These are phyloP conservation scores for Hydraecia micacea DNA, from an alignment of 2,888 invertebrate genomes.

Conservation along the genomic window DNA sequence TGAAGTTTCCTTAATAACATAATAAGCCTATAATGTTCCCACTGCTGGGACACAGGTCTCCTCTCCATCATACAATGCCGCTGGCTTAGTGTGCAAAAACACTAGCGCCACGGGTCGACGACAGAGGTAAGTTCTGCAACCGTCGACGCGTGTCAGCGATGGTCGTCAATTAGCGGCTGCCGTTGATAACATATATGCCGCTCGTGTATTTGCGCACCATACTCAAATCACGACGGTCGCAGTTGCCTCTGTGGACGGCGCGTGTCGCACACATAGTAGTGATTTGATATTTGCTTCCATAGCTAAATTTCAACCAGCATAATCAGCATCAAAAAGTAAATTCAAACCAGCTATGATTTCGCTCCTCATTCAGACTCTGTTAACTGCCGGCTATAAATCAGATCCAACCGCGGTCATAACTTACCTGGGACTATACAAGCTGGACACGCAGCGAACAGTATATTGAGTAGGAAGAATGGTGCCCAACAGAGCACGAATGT, in stretches of 20 bases:
- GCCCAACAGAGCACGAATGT: conserved; percentile 98
- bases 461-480: conserved; percentile 97
- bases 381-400: conserved; percentile 36
- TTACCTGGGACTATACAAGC: conserved; percentile 93
- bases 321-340: conserved; percentile 7
- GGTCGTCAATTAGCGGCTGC: too few relatives aligned
- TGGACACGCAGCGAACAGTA: conserved; percentile 96
- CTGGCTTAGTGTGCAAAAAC: too few relatives aligned
- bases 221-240: too few relatives aligned
- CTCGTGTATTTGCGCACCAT: too few relatives aligned
- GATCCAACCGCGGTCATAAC: conserved; percentile 11
- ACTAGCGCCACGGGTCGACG: too few relatives aligned
- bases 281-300: neutral
- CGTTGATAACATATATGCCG: too few relatives aligned
- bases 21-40: too few relatives aligned
- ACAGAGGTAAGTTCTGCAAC: too few relatives aligned
- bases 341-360: conserved; percentile 3
- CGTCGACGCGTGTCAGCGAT: too few relatives aligned
- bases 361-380: neutral
- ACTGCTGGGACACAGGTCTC: too few relatives aligned
- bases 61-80: neutral
- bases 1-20: neutral
- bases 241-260: too few relatives aligned
- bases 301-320: neutral
- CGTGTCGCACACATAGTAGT: neutral